A percentile compares a stretch with the other conserved stretches of the same genome.
phyloP scores from a whole-genome alignment of 2,888 invertebrate genomes.

The Odontocerum albicorne region DNA sequence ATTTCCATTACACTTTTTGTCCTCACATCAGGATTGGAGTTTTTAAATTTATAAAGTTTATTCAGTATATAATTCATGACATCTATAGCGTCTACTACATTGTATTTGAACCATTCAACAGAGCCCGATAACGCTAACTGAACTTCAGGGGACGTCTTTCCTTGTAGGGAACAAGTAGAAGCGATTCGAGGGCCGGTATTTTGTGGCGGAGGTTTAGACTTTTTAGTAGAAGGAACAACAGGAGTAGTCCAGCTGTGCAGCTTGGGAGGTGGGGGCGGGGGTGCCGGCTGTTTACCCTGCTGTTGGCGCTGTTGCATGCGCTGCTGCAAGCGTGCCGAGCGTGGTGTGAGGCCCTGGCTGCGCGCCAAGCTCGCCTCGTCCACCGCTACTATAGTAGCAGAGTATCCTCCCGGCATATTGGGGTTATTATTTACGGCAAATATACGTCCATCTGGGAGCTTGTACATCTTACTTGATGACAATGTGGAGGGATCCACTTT shows the following conservation, averaged over 20 bases:
- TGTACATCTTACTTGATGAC: conserved; percentile 57
- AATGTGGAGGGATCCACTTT: conserved; percentile 56
- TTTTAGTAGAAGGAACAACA: conserved; percentile 4
- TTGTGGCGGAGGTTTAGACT: not conserved
- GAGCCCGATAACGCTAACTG: conserved; percentile 38
- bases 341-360: conserved; percentile 30
- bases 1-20: conserved; percentile 54
- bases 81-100: conserved; percentile 58
- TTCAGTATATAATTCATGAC: conserved; percentile 59
- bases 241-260: conserved; percentile 22
- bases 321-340: conserved; percentile 35
- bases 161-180: not conserved
- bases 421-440: conserved; percentile 56
- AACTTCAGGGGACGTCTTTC: not conserved
- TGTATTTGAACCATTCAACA: conserved; percentile 62
- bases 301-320: conserved; percentile 2
- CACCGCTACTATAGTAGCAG: conserved; percentile 55
- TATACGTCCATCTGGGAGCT: conserved; percentile 54
- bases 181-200: not conserved
- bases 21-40: conserved; percentile 50
- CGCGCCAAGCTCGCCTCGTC: conserved; percentile 41
- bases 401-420: conserved; percentile 56
- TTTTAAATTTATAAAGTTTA: conserved; percentile 55
- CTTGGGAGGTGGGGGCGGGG: conserved; percentile 4
- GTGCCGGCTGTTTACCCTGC: not conserved